Conservation (phyloP, 2,888 invertebrate species). For the Serripes groenlandicus region DNA sequence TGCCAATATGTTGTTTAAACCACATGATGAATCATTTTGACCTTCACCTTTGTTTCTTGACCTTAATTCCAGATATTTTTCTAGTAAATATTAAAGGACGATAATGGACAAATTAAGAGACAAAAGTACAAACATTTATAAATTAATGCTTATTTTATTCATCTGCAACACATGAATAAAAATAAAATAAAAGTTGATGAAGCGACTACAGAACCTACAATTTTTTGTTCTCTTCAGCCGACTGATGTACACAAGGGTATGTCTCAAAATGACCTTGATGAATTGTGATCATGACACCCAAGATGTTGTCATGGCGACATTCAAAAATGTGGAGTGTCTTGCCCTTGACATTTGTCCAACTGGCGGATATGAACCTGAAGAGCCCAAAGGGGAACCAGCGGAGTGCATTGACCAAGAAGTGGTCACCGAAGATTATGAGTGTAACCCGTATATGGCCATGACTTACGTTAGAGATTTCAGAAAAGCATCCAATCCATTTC, state of each 20-base stretch:
- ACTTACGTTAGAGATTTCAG: background rate
- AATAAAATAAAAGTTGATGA: no score
- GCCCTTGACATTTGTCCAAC: constrained; percentile 55
- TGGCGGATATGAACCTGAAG: constrained; percentile 4
- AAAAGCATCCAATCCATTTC: background rate
- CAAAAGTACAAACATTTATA: no score
- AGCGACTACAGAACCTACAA: no score
- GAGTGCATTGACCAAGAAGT: constrained; percentile 48
- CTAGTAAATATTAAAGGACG: no score
- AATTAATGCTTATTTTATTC: no score
- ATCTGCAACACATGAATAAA: no score
- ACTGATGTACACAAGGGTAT: constrained; percentile 25
- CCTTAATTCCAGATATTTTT: no score
- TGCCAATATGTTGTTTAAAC: no score
- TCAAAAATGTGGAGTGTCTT: constrained; percentile 49
- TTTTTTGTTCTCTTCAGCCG: constrained; percentile 15
- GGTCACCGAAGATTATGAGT: constrained; percentile 28
- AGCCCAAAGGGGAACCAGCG: constrained; percentile 37
- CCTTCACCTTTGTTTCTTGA: no score
- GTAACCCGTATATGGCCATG: constrained; percentile 11
- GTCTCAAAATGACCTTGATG: constrained; percentile 22
- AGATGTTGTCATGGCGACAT: constrained; percentile 34
- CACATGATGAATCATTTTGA: no score
- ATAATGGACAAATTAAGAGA: no score
- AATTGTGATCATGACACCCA: constrained; percentile 19